Evolutionary conservation across 2,888 invertebrate genomes (phyloP), one percentile per base, ranked within the genome.

Genomic region (Halictus quadricinctus): DNA sequence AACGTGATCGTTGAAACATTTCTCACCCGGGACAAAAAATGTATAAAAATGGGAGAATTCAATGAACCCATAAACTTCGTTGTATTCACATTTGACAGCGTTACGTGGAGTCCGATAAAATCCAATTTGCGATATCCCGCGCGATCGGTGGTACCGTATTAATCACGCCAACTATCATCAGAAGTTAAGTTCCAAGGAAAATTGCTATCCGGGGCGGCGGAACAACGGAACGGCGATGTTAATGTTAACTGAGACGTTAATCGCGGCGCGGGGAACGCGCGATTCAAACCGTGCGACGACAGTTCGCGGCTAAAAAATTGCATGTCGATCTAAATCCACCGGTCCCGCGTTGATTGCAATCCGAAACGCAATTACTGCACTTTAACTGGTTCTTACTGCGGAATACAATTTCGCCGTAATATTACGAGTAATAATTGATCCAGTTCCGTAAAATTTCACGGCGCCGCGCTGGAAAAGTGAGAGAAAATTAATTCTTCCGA

Each of bases 401-500:
- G 74, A 81, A 77, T 72, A 79, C 60, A 76, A 85, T 85, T 84
- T 80, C 64, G 76, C 81, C 12, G 79, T 80, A 79, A 82, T 64
- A 78, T 85, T 78, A 80, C 75, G 80, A 36, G 84, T 36, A 83
- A 79, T 80, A 88, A 85, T 88, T 86, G 83, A 88, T 83, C 79
- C 69, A 81, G 80, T 81, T 76, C 79, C 77, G 82, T 77, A 80
- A 81, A 88, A 84, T 85, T 73, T 78, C 79, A 54, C 60, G 72
- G 73, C 73, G 60, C 58, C 70, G 41, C 69, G 43, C 7, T 58
- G 84, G 85, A 84, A 87, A 88, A 87, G 84, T 75, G 83, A 86
- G 87, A 84, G 89, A 89, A 88, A 89, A 89, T 89, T 89, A 89
- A 89, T 90, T 87, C 86, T 80, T 79, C 87, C 58, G 83, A 64